Conservation (phyloP, 2,113 vertebrate species). For the Apteryx mantelli region DNA sequence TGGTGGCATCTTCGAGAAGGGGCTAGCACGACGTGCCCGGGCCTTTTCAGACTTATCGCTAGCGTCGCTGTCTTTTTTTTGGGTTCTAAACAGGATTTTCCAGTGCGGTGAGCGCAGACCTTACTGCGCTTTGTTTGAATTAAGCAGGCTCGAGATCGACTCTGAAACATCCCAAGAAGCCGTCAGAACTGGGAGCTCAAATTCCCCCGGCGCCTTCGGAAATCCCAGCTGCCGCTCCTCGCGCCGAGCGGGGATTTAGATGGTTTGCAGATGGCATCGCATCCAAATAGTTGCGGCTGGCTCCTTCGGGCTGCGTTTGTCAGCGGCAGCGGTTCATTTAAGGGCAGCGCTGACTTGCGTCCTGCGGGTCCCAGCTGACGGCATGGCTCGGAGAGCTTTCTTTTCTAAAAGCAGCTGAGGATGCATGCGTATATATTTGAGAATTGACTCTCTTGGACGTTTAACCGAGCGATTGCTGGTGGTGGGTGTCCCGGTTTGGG, state of each 20-base stretch:
- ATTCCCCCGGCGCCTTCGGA: neutral
- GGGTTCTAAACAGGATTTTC: neutral
- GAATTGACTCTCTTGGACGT: neutral
- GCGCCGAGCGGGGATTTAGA: neutral
- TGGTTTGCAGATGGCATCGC: neutral
- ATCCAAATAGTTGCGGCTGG: neutral
- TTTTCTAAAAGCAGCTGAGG: neutral
- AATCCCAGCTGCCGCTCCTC: neutral
- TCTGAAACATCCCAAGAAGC: neutral
- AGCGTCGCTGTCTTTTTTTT: too few species aligned
- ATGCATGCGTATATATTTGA: accelerated
- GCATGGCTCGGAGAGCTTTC: neutral
- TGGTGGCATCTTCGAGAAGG: neutral
- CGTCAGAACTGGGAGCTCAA: neutral
- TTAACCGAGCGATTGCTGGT: neutral
- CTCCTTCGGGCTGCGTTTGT: neutral
- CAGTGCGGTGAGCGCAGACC: neutral
- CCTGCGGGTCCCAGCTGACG: neutral
- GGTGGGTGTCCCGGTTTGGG: neutral
- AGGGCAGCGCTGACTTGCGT: neutral
- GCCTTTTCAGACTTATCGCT: neutral
- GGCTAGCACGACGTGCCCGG: neutral
- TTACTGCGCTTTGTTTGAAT: neutral
- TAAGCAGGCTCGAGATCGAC: neutral
- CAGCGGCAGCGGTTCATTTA: accelerated